Evolutionary conservation across 2,113 vertebrate species (phyloP).

Genomic region (Numida meleagris): DNA sequence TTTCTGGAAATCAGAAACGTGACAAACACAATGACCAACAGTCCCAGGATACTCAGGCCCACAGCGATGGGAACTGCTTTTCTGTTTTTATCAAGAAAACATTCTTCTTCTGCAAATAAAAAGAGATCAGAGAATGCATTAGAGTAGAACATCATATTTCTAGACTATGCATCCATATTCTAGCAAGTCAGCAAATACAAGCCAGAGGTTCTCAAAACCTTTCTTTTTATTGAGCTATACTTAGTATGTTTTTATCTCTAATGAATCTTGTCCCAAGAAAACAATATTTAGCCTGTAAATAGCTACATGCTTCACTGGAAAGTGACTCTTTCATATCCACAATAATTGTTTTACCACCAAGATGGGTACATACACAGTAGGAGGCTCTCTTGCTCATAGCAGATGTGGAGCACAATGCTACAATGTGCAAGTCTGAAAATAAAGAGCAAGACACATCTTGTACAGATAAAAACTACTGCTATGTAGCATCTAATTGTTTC

Average conservation of each 20-base stretch:
- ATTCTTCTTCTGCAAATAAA: slow-evolving; percentile 85
- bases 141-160: background rate
- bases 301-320: background rate
- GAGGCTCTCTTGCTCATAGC: background rate
- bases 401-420: background rate
- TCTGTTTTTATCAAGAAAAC: slow-evolving; percentile 81
- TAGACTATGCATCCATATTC: background rate
- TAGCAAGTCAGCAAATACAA: background rate
- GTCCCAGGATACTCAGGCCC: slow-evolving; percentile 72
- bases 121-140: slow-evolving; percentile 22
- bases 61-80: slow-evolving; percentile 75
- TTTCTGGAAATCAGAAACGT: slow-evolving; percentile 81
- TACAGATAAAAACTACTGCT: background rate
- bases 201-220: background rate
- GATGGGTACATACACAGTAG: background rate
- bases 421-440: background rate
- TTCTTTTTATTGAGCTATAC: background rate
- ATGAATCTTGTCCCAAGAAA: background rate
- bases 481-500: background rate
- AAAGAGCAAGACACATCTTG: background rate
- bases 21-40: slow-evolving; percentile 77
- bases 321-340: background rate
- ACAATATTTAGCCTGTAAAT: background rate
- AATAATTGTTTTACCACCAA: background rate
- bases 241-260: background rate